Percentiles rank a stretch among this genome's conserved stretches.
Evolutionary conservation across 1,140 invertebrate species (phyloP).

Genomic region (Goniozus legneri): DNA sequence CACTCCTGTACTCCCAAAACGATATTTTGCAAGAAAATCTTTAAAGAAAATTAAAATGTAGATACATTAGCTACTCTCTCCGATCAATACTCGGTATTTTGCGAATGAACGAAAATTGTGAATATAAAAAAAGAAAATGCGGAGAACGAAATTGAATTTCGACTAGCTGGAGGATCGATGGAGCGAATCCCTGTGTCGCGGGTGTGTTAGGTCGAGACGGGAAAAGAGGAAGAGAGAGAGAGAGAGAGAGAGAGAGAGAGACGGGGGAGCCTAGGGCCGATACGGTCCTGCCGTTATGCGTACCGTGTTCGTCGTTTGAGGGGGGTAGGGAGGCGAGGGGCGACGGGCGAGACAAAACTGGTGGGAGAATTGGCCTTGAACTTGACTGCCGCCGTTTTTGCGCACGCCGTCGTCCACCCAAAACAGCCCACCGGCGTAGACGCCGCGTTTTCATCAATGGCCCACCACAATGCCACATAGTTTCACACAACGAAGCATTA

Average conservation of each 20-base stretch:
- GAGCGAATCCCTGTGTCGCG: background rate
- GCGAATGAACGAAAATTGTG: no score
- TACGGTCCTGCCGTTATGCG: background rate
- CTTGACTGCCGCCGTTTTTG: conserved; percentile 41
- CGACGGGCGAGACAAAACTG: background rate
- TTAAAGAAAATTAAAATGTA: no score
- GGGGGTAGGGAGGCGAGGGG: background rate
- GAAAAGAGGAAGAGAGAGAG: background rate
- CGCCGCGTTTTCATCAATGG: conserved; percentile 2
- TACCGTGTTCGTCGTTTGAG: background rate
- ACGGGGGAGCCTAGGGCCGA: background rate
- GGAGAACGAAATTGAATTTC: background rate
- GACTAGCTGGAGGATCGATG: background rate
- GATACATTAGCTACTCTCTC: no score
- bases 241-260: background rate
- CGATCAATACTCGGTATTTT: no score
- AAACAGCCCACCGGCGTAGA: conserved; percentile 36
- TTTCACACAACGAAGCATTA: background rate
- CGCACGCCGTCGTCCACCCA: conserved; percentile 28
- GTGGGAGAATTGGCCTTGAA: conserved; percentile 34
- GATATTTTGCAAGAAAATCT: no score
- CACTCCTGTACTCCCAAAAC: no score
- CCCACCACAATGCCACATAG: background rate
- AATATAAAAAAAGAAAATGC: no score
- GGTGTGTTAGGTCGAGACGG: no score